Evolutionary conservation across 2,888 invertebrate genomes (phyloP).

Genomic region (Steromphala cineraria): DNA sequence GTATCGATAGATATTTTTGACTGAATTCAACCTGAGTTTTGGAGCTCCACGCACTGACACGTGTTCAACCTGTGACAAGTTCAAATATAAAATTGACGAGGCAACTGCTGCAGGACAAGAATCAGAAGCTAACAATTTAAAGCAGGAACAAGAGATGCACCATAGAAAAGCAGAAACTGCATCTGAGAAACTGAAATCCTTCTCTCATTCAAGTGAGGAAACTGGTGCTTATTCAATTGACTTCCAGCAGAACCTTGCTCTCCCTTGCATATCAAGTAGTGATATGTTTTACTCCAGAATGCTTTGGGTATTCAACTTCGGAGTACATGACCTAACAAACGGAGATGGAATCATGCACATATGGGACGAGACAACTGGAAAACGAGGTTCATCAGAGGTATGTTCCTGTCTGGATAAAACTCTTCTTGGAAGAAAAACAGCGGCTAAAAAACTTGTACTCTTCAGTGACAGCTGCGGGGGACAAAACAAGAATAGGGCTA

Average conservation of each 20-base stretch:
- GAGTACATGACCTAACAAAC: background rate
- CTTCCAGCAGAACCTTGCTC: conserved; percentile 29
- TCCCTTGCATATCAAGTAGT: conserved; percentile 23
- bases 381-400: conserved; percentile 10
- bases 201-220: background rate
- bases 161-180: conserved; percentile 23
- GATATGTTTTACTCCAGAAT: conserved; percentile 21
- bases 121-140: background rate
- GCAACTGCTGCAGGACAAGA: conserved; percentile 2
- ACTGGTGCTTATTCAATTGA: conserved; percentile 27
- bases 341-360: too few relatives aligned
- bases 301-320: background rate
- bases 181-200: conserved; percentile 15
- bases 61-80: conserved; percentile 24
- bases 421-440: too few relatives aligned
- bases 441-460: too few relatives aligned
- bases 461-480: too few relatives aligned
- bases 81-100: conserved; percentile 12
- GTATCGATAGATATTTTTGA: conserved; percentile 21
- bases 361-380: too few relatives aligned
- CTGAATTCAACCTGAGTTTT: conserved; percentile 26
- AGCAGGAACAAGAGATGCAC: conserved; percentile 22
- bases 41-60: conserved; percentile 27
- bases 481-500: too few relatives aligned
- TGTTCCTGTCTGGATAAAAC: background rate